Evolutionary conservation across 2,888 invertebrate genomes (phyloP), one percentile per base, ranked within the genome.

Genomic region (Torymus aiolomorphi): DNA sequence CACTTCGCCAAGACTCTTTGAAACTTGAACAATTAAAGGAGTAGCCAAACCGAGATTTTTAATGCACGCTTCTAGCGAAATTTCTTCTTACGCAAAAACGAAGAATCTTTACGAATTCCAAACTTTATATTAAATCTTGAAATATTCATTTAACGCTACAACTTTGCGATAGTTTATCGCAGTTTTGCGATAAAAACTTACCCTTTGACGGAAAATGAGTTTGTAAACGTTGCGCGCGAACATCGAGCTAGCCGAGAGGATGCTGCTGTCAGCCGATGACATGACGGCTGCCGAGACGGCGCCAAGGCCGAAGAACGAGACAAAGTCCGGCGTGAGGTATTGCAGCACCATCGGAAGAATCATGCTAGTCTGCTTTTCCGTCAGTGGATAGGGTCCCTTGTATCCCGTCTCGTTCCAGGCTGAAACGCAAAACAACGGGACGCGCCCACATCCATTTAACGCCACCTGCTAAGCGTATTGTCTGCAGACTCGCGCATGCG

Each of bases 261-360:
- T 97, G 85, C 98, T 98, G 74, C 99, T 99, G 91, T 99, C 99
- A 0, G 99, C 99, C 0, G 98, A 98, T 56, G 98, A 98, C 99
- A 99, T 99, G 83, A 99, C 99, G 20, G 99, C 99, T 0, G 99
- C 99, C 0, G 98, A 98, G 10, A 99, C 98, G 10, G 99, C 99
- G 0, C 99, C 99, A 83, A 99, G 93, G 10, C 98, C 99, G 89
- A 99, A 96, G 92, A 99, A 99, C 2, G 98, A 97, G 42, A 99
- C 97, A 90, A 96, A 96, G 89, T 96, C 95, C 0, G 99, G 99
- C 11, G 99, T 99, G 74, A 99, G 92, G 90, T 98, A 97, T 91
- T 99, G 98, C 87, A 98, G 93, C 66, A 99, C 98, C 94, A 99
- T 94, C 65, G 99, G 99, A 84, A 99, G 92, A 86, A 99, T 97